Percentiles rank a stretch among this genome's conserved stretches.
These are phyloP conservation scores for Leptopilina myrica DNA, from an alignment of 2,888 invertebrate genomes.

Conservation along the genomic window DNA sequence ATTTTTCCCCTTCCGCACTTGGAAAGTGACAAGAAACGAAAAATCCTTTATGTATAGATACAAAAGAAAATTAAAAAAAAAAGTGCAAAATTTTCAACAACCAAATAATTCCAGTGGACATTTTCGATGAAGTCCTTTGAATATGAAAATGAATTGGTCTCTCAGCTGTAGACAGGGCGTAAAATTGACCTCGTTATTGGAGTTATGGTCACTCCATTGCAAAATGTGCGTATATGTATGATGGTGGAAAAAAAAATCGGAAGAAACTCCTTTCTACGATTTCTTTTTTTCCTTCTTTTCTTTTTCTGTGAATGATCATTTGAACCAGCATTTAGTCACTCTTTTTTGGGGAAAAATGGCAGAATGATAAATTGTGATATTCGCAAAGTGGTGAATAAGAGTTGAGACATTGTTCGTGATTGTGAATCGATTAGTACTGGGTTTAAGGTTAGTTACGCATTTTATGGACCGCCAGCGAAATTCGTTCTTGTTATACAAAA, in stretches of 20 bases:
- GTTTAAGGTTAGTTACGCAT: slow-evolving; percentile 65
- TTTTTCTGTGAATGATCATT: not conserved
- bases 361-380: slow-evolving; percentile 4
- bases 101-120: no score
- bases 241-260: no score
- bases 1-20: no score
- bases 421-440: not conserved
- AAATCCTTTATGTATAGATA: no score
- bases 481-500: slow-evolving; percentile 66
- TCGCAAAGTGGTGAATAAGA: slow-evolving; percentile 11
- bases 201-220: not conserved
- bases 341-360: slow-evolving; percentile 6
- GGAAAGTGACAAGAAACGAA: no score
- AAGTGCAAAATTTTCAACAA: no score
- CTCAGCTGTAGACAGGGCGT: not conserved
- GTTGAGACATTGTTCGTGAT: not conserved
- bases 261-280: not conserved
- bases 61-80: no score
- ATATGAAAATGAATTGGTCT: not conserved
- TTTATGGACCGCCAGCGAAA: slow-evolving; percentile 56
- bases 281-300: not conserved
- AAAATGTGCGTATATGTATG: no score
- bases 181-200: slow-evolving; percentile 16
- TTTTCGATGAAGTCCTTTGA: slow-evolving; percentile 1
- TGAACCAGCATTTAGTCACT: slow-evolving; percentile 7